Percentiles rank a stretch among this genome's conserved stretches.
Conservation (phyloP, 2,888 invertebrate species). For the Patella caerulea region DNA sequence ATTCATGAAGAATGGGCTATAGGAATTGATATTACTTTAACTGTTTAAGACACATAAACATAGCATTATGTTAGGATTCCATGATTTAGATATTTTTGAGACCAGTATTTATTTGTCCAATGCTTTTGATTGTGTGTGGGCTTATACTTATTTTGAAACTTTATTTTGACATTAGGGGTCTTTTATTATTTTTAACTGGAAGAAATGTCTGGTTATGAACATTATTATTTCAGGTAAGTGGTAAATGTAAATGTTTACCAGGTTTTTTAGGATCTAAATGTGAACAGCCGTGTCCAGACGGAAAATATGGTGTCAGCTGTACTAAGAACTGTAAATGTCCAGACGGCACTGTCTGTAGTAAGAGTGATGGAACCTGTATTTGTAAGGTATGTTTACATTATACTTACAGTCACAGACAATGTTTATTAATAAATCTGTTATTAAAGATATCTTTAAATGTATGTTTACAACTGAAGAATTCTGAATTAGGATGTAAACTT, state of each 20-base stretch:
- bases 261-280: slow-evolving; percentile 46
- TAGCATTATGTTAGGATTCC: too few relatives aligned
- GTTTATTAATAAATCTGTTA: neutral
- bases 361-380: slow-evolving; percentile 45
- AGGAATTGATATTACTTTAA: too few relatives aligned
- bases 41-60: too few relatives aligned
- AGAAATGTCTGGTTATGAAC: too few relatives aligned
- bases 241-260: slow-evolving; percentile 46
- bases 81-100: too few relatives aligned
- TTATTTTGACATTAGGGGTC: neutral
- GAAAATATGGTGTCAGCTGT: slow-evolving; percentile 54
- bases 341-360: slow-evolving; percentile 42
- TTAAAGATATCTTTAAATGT: neutral
- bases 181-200: too few relatives aligned
- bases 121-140: neutral
- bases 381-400: slow-evolving; percentile 36
- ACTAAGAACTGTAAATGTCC: slow-evolving; percentile 36
- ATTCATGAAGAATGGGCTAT: too few relatives aligned
- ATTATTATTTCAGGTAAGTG: slow-evolving; percentile 32
- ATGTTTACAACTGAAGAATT: too few relatives aligned
- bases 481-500: too few relatives aligned
- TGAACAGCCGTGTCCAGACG: slow-evolving; percentile 43
- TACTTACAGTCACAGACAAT: neutral
- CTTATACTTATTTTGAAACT: neutral
- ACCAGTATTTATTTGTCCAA: too few relatives aligned